Conservation (phyloP, 2,797 vertebrate species). For the Masticophis lateralis region DNA sequence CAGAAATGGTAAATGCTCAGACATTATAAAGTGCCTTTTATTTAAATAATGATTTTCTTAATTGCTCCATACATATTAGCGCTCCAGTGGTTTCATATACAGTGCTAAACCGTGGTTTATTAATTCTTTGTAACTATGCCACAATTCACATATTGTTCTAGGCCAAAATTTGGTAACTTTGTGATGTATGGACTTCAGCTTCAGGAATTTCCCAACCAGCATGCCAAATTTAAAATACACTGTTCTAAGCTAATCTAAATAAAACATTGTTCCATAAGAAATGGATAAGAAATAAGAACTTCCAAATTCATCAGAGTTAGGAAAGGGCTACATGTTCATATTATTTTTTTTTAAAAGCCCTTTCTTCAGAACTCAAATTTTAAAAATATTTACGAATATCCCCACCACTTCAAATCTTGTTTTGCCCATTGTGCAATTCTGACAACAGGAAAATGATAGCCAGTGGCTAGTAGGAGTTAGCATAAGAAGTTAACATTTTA, state of each 20-base stretch:
- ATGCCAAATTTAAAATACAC: neutral
- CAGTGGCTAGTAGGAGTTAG: neutral
- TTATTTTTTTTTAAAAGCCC: neutral
- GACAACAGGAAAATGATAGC: neutral
- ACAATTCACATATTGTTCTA: neutral
- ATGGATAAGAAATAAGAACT: neutral
- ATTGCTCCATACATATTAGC: neutral
- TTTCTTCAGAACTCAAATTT: neutral
- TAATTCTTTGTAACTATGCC: neutral
- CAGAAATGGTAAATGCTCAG: neutral
- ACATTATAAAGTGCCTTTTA: neutral
- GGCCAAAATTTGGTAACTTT: neutral
- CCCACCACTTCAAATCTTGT: neutral
- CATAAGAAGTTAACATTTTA: neutral
- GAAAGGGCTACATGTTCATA: neutral
- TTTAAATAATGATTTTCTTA: neutral
- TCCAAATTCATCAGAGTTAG: neutral
- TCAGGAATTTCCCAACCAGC: neutral
- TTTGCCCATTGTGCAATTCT: too few relatives aligned
- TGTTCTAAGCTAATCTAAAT: neutral
- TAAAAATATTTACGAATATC: neutral
- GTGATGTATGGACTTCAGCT: neutral
- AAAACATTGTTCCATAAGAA: neutral
- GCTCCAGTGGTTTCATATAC: neutral
- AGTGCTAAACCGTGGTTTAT: neutral